These are phyloP conservation scores for Geodia barretti DNA, from an alignment of 37 sponge, comb jelly and placozoan species.

Conservation along the genomic window DNA sequence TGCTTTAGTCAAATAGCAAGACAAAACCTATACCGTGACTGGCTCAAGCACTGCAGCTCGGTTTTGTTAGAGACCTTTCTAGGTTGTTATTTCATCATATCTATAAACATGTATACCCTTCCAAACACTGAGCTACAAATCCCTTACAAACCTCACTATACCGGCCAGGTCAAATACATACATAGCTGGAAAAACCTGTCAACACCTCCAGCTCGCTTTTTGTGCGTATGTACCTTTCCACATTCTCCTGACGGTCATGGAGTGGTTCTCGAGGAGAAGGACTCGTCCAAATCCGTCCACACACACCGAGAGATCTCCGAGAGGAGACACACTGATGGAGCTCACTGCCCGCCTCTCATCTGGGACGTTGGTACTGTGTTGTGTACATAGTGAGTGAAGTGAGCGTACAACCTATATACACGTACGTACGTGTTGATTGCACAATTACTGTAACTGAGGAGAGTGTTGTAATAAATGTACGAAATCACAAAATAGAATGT, in stretches of 20 bases:
- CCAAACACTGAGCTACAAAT: too few species aligned
- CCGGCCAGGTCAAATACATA: too few species aligned
- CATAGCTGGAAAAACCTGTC: too few species aligned
- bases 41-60: too few species aligned
- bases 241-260: conserved; percentile 56
- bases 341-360: conserved; percentile 41
- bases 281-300: conserved; percentile 83
- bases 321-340: conserved; percentile 53
- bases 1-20: too few species aligned
- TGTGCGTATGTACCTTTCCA: conserved; percentile 92
- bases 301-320: conserved; percentile 52
- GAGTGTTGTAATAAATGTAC: neutral
- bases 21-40: too few species aligned
- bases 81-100: too few species aligned
- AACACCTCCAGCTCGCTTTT: too few species aligned
- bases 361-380: conserved; percentile 51
- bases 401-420: neutral
- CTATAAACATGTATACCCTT: neutral
- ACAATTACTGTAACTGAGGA: neutral
- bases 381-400: neutral
- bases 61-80: too few species aligned
- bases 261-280: conserved; percentile 59
- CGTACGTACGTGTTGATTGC: neutral
- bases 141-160: too few species aligned
- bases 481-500: too few species aligned